These are phyloP conservation scores for Calephelis nemesis DNA, from an alignment of 1,140 invertebrate genomes.

Conservation along the genomic window DNA sequence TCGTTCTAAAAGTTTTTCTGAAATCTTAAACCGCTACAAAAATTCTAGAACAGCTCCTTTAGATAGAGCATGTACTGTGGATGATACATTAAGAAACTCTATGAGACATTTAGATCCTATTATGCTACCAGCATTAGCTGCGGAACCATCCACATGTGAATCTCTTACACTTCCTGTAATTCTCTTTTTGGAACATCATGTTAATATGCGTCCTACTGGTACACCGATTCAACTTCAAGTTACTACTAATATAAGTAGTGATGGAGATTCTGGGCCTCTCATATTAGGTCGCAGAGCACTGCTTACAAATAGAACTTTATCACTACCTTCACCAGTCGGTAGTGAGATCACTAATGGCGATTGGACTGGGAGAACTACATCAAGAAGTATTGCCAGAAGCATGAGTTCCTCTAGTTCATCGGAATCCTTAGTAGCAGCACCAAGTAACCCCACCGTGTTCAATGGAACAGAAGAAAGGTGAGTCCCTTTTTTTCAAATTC, in stretches of 20 bases:
- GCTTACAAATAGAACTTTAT: conserved; percentile 67
- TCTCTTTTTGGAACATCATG: conserved; percentile 69
- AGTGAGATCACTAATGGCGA: conserved; percentile 58
- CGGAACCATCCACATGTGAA: conserved; percentile 50
- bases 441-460: conserved; percentile 43
- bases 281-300: conserved; percentile 65
- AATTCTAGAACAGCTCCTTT: conserved; percentile 40
- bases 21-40: conserved; percentile 48
- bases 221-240: conserved; percentile 74
- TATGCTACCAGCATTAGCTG: conserved; percentile 56
- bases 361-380: conserved; percentile 59
- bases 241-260: conserved; percentile 66
- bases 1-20: conserved; percentile 67
- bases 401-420: conserved; percentile 63
- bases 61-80: conserved; percentile 52
- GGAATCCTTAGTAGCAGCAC: conserved; percentile 52
- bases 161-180: conserved; percentile 69
- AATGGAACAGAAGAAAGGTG: conserved; percentile 63
- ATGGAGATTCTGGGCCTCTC: conserved; percentile 62
- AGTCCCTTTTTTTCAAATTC: conserved; percentile 17
- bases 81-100: conserved; percentile 63
- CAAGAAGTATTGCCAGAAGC: conserved; percentile 55
- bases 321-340: conserved; percentile 62
- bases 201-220: conserved; percentile 68
- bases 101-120: conserved; percentile 72